phyloP scores from a whole-genome alignment of 2,797 vertebrate species.

The Poeciliopsis paucimaculata region DNA sequence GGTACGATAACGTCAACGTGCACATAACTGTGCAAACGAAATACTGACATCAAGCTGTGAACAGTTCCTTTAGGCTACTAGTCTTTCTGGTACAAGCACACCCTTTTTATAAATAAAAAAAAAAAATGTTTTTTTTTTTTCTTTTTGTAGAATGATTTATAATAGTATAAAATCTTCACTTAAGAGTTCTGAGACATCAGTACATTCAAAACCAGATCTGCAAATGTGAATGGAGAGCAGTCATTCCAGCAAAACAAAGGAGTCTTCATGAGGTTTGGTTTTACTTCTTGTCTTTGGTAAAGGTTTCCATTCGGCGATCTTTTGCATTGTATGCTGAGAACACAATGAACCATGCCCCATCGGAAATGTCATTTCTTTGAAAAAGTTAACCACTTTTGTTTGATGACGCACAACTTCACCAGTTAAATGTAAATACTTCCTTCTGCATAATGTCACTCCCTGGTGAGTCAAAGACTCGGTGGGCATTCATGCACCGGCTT shows the following conservation, averaged over 20 bases:
- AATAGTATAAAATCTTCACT: neutral
- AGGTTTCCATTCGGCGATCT: neutral
- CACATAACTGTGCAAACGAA: neutral
- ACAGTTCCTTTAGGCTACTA: neutral
- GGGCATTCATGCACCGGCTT: neutral
- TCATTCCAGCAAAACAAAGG: neutral
- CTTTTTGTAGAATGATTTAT: neutral
- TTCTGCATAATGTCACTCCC: slow-evolving; percentile 3
- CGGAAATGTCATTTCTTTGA: slow-evolving; percentile 10
- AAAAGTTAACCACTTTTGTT: slow-evolving; percentile 7
- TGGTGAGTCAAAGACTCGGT: neutral
- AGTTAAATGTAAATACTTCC: slow-evolving; percentile 39
- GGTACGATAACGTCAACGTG: neutral
- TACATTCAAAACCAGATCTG: neutral
- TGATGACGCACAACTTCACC: slow-evolving; percentile 20
- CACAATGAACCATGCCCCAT: neutral
- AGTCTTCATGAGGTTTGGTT: neutral
- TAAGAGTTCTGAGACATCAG: neutral
- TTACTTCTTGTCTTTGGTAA: neutral
- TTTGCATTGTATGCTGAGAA: neutral
- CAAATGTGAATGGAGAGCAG: neutral
- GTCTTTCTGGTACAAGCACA: neutral
- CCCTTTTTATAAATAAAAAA: neutral
- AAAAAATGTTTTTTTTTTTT: neutral
- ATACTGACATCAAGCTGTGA: neutral